These are phyloP conservation scores for Gopherus evgoodei DNA, from an alignment of 2,113 vertebrate species.

Conservation along the genomic window DNA sequence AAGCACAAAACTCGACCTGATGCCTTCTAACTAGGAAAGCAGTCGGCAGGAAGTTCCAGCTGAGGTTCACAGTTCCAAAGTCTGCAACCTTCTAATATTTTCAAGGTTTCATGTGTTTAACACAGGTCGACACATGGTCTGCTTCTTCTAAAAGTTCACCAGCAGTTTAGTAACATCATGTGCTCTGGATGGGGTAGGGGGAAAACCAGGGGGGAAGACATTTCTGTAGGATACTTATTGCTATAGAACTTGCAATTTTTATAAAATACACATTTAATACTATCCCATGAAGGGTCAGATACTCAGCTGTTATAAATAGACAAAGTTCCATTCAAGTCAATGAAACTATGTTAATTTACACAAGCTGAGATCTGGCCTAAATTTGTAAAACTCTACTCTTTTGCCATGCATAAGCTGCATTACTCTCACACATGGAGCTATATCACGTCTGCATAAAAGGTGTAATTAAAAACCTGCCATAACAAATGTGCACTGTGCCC, in stretches of 20 bases:
- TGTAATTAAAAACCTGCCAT: constrained; percentile 68
- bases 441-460: constrained; percentile 54
- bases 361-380: constrained; percentile 65
- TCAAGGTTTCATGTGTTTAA: constrained; percentile 64
- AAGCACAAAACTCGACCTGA: constrained; percentile 69
- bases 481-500: constrained; percentile 72
- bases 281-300: not conserved
- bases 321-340: not conserved
- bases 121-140: constrained; percentile 42
- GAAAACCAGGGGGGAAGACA: not conserved
- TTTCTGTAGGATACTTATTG: not conserved
- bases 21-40: constrained; percentile 44
- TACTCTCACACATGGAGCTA: constrained; percentile 59
- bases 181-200: not conserved
- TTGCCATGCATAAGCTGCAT: not conserved
- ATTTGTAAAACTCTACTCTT: constrained; percentile 44
- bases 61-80: constrained; percentile 67
- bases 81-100: constrained; percentile 67
- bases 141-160: constrained; percentile 42
- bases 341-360: constrained; percentile 60
- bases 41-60: constrained; percentile 75
- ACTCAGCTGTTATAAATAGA: not conserved
- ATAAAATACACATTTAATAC: not conserved
- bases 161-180: constrained; percentile 8
- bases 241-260: not conserved